A percentile compares a stretch with the other conserved stretches of the same genome.
These are phyloP conservation scores for Copidosoma floridanum DNA, from an alignment of 1,140 invertebrate genomes.

Conservation along the genomic window DNA sequence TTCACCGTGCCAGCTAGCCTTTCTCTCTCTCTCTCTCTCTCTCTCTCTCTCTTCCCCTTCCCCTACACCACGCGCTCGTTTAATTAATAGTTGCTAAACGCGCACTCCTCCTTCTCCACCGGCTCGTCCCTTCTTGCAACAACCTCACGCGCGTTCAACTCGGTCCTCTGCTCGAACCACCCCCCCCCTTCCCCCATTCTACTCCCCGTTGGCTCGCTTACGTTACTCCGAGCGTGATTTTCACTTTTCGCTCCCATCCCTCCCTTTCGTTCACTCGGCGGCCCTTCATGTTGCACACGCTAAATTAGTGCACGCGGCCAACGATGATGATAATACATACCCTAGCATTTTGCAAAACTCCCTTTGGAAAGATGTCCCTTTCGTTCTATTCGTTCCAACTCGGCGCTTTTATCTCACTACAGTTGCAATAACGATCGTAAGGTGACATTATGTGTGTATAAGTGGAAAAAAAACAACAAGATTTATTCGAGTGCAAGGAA, in stretches of 20 bases:
- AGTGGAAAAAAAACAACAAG: too few relatives aligned
- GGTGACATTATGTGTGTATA: too few relatives aligned
- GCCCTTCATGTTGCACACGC: too few relatives aligned
- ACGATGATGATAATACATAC: too few relatives aligned
- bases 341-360: too few relatives aligned
- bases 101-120: conserved; percentile 3
- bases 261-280: too few relatives aligned
- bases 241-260: too few relatives aligned
- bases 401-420: too few relatives aligned
- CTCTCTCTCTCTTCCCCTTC: background rate
- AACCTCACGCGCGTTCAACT: background rate
- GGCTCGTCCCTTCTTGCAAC: background rate
- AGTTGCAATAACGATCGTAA: too few relatives aligned
- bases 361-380: too few relatives aligned
- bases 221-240: conserved; percentile 15
- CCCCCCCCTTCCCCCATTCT: background rate
- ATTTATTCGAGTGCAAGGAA: too few relatives aligned
- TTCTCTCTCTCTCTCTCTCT: background rate
- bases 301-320: conserved; percentile 17
- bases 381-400: too few relatives aligned
- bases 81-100: conserved; percentile 29
- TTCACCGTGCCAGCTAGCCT: background rate
- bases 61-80: conserved; percentile 14
- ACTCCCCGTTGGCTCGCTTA: conserved; percentile 1
- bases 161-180: background rate